Evolutionary conservation across 2,113 vertebrate genomes (phyloP), one percentile per base, ranked within the genome.

Genomic region (Lampris megalopsis): DNA sequence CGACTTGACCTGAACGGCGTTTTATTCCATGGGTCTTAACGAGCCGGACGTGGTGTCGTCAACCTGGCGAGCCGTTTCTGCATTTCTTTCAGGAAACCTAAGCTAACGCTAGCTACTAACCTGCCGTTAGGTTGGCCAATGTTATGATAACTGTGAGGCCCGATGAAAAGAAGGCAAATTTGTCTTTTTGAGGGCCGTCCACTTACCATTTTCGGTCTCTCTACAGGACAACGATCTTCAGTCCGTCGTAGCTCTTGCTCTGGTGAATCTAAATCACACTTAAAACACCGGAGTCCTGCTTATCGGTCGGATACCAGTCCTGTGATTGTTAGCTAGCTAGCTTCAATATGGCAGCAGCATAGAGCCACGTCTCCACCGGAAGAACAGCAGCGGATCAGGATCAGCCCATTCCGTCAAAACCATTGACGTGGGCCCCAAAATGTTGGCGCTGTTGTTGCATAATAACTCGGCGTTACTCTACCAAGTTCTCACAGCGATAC

Each of bases 311-410:
- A 63, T 75, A 9, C 63, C 13, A 56, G n/a, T 73, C 82, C 49
- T 78, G 48, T 77, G 85, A 60, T 59, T 77, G 81, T 84, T 91
- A 84, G 79, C 85, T 56, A 57, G 86, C 68, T 77, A 84, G 85
- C 86, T 86, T 89, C 86, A 92, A 91, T 91, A 92, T 92, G 92
- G 90, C 91, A 90, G 89, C 89, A 74, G 83, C 1, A 6, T 86
- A 90, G 90, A 93, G 92, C 92, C 92, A 93, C 92, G 92, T 93
- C 89, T 92, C 89, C 90, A 91, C 90, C 91, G 90, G 92, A 92
- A 92, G 88, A 50, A 76, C 75, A 9, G 86, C 83, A 58, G 10
- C 36, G 13, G 89, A 75, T 45, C 89, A 9, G 79, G 89, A 75
- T 45, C 89, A 9, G 79, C 86, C 87, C 89, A 86, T 43, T 47